These are phyloP conservation scores for Ranitomeya variabilis DNA, from an alignment of 2,113 vertebrate species.

Conservation along the genomic window DNA sequence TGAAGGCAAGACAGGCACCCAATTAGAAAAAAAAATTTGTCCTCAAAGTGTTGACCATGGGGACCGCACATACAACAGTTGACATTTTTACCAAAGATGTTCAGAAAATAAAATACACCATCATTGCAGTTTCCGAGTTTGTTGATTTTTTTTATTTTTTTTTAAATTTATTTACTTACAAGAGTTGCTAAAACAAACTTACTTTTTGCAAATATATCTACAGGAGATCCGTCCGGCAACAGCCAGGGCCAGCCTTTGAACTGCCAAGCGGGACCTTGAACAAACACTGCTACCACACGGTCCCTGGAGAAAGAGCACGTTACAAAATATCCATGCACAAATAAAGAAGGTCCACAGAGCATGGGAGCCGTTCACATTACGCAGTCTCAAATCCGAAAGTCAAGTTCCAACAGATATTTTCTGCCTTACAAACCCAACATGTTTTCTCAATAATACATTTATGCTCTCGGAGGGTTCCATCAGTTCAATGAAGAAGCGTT, in stretches of 20 bases:
- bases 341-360: background rate
- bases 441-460: background rate
- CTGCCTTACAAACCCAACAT: background rate
- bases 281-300: conserved; percentile 96
- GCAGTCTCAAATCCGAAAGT: background rate
- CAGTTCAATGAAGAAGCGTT: background rate
- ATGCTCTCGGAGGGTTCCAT: background rate
- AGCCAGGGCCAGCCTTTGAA: conserved; percentile 99
- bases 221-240: conserved; percentile 94
- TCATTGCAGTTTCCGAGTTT: too few species aligned
- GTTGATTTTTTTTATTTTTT: too few species aligned
- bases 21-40: too few species aligned
- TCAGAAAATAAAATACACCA: too few species aligned
- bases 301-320: conserved; percentile 77
- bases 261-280: conserved; percentile 98
- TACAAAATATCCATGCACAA: background rate
- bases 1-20: too few species aligned
- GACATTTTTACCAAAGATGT: too few species aligned
- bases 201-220: conserved; percentile 99
- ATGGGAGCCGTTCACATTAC: background rate
- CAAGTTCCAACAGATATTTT: background rate
- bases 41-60: too few species aligned
- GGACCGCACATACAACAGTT: too few species aligned
- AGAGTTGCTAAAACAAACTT: conserved; percentile 61
- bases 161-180: too few species aligned